A percentile compares a stretch with the other conserved stretches of the same genome.
Evolutionary conservation across 1,140 invertebrate genomes (phyloP).

Genomic region (Eufriesea mexicana): DNA sequence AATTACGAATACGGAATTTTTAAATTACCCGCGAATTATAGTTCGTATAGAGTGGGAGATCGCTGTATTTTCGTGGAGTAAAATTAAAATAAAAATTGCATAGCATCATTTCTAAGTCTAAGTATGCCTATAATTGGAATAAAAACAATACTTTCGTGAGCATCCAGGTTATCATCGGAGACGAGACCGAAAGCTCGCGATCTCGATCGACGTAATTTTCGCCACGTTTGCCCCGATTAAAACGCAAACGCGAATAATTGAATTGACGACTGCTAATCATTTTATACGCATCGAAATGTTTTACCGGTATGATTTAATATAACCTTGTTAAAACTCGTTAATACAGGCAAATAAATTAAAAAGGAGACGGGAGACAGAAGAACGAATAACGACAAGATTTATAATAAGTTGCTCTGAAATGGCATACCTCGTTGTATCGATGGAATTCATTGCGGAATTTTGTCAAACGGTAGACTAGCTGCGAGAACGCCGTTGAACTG

Average conservation of each 20-base stretch:
- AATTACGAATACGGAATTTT: too few relatives aligned
- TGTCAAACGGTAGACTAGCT: neutral
- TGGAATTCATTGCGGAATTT: slow-evolving; percentile 4
- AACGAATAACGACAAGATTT: neutral
- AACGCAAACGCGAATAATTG: neutral
- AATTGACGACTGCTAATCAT: slow-evolving; percentile 33
- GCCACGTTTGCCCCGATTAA: slow-evolving; percentile 3
- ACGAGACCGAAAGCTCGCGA: neutral
- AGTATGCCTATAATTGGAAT: neutral
- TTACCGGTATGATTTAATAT: slow-evolving; percentile 14
- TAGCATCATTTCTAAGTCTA: neutral
- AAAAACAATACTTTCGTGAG: slow-evolving; percentile 17
- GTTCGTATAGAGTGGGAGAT: too few relatives aligned
- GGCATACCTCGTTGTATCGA: neutral
- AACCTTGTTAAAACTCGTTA: neutral
- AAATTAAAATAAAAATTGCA: slow-evolving; percentile 12
- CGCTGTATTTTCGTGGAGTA: neutral
- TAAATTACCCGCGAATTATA: too few relatives aligned
- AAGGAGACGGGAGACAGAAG: neutral
- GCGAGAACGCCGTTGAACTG: neutral
- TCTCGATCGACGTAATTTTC: slow-evolving; percentile 2
- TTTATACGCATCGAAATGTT: slow-evolving; percentile 6
- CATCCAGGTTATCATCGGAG: neutral
- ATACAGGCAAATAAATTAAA: neutral
- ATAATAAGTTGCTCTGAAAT: slow-evolving; percentile 8